Evolutionary conservation across 2,888 invertebrate genomes (phyloP), one percentile per base, ranked within the genome.

Genomic region (Apamea monoglypha): DNA sequence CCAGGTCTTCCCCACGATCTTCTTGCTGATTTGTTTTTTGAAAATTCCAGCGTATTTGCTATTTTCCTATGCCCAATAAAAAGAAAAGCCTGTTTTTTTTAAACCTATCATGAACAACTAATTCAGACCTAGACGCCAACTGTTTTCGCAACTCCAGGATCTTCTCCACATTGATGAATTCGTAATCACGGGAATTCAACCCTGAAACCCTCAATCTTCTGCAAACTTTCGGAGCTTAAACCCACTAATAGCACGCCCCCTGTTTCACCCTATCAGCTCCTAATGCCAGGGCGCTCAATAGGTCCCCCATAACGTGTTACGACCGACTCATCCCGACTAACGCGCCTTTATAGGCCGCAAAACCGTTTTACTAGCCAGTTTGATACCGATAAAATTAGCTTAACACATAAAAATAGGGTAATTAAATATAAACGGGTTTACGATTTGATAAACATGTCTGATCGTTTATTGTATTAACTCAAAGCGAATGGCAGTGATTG

Each of bases 381-480:
- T 81, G 81, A 86, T 83, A 83, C 81, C 87, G 75, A 87, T 87
- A 84, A 86, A 89, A 88, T 89, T 88, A 89, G 84, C 82, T 72
- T 80, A 87, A 86, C 84, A 82, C 82, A 89, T 89, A 80, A 89
- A 89, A 87, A 87, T 86, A 68, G 71, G 77, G 78, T 79, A 86
- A 89, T 89, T 89, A 87, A 89, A 89, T 76, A 83, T 81, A 81
- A 86, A 88, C 67, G 40, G 71, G 81, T 86, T 82, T 79, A 85
- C 85, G 82, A 78, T 78, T 87, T 76, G 75, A 85, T 79, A 89
- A 88, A 89, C 83, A 86, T 72, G 83, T 85, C 78, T 74, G 70
- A 79, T 68, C 64, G 67, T 81, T 79, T 71, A 73, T 80, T 82
- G 80, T 80, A 81, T 82, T 74, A 68, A 72, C 74, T 73, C 74